Base-by-base conservation (phyloP, 1,140 invertebrate genomes). In the Dermatophagoides farinae region DNA sequence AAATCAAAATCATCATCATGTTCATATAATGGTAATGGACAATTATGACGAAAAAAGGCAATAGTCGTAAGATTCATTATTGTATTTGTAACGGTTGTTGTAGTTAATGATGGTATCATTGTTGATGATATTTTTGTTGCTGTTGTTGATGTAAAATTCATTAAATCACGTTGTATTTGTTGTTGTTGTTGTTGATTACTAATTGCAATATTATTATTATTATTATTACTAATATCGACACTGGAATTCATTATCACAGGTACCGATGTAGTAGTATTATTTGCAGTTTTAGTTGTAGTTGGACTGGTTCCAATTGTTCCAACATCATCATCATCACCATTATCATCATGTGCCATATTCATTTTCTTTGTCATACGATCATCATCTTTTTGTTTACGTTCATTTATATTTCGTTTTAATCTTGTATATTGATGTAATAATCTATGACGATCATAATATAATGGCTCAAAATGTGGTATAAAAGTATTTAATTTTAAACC, bases 381-480 rank as follows among this genome's bases (percentile, higher is more conserved):
- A 18, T 43, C n/a, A 16, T 14, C 41, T 43, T 43, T 18, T 43
- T 18, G 31, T 31, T 31, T 31, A 31, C 31, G 31, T 31, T 31
- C 31, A 5, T 43, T 2, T 5, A 43, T 37, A 46, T 60, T 62
- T 44, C 63, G 60, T 47, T 73, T 71, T 53, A 69, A 60, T 61
- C 74, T 69, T 18, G 62, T 55, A 63, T 74, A 72, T 67, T 75
- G 74, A 62, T 68, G 66, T 61, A 66, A 66, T 64, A 78, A 69
- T n/a, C 69, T 64, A 49, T 70, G 64, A 31, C 70, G 66, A 62
- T 77, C 75, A 68, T 77, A 77, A 68, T 72, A 74, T 22, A 76
- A 71, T 22, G 76, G 74, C 66, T 76, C 76, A 67, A 76, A 78
- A 68, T 77, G 72, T 23, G 70, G 70, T 67, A 78, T 75, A 67